These are phyloP conservation scores for Schrankia costaestrigalis DNA, from an alignment of 2,888 invertebrate genomes.

Conservation along the genomic window DNA sequence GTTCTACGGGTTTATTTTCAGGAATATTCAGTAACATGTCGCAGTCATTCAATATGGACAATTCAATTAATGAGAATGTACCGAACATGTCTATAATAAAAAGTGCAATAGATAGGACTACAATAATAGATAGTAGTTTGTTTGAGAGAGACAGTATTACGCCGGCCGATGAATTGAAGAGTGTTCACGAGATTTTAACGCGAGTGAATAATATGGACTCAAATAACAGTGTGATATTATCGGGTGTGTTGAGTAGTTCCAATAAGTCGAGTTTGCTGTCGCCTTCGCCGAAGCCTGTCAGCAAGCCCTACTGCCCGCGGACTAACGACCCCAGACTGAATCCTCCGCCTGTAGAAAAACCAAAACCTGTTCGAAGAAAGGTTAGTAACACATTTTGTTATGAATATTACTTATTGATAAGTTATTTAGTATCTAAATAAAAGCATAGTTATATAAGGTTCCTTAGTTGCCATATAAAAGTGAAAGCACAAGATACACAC, in stretches of 20 bases:
- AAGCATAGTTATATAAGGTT: no score
- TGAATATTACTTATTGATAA: no score
- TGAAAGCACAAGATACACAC: no score
- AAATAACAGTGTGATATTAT: constrained; percentile 73
- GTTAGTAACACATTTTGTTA: no score
- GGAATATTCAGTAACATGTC: constrained; percentile 71
- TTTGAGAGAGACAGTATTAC: constrained; percentile 65
- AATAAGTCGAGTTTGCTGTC: constrained; percentile 39
- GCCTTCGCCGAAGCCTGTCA: constrained; percentile 37
- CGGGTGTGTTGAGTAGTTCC: constrained; percentile 66
- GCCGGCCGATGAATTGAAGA: constrained; percentile 67
- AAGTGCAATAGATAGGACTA: constrained; percentile 76
- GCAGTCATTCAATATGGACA: constrained; percentile 54
- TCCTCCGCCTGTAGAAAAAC: constrained; percentile 71
- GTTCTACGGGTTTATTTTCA: constrained; percentile 68
- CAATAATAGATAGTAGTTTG: constrained; percentile 69
- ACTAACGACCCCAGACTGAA: constrained; percentile 68
- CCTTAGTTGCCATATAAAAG: no score
- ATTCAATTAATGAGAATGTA: constrained; percentile 60
- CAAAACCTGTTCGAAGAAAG: constrained; percentile 77
- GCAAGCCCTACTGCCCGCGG: constrained; percentile 47
- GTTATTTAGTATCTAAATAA: no score
- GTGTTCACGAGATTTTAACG: constrained; percentile 73
- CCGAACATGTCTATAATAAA: constrained; percentile 74
- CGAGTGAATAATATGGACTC: constrained; percentile 78